Evolutionary conservation across 2,888 invertebrate species (phyloP), one percentile per base, ranked within the genome.

Genomic region (Luperina testacea): DNA sequence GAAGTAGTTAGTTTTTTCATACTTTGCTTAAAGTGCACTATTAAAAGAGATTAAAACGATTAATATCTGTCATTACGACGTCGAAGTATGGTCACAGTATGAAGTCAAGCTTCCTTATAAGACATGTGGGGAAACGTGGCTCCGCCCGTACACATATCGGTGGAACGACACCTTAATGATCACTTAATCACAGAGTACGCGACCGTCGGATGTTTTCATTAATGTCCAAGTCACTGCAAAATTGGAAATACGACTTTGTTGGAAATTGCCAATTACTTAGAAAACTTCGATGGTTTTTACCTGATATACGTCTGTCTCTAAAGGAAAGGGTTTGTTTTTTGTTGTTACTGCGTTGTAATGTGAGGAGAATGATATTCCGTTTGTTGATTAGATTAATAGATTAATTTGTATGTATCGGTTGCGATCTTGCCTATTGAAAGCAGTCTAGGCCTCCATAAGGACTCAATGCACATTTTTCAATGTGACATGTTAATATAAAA

Each of bases 101-200:
- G 70, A 71, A 84, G 78, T 81, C 93, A 92, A 93, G 91, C 89
- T 92, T 89, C 94, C 94, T 84, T 94, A 92, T 88, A 91, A 70
- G 91, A 88, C 83, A 82, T 83, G 90, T 84, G 81, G 87, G 84
- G 90, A 89, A 91, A 90, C 90, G 89, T 86, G 80, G 84, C 88
- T 89, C 87, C 90, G 80, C 82, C 85, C 89, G 90, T 89, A 77
- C 90, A 88, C 82, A 87, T 85, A 82, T 80, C 86, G 89, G 92
- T 91, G 91, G 92, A 94, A 93, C 91, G 88, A 93, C 92, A 92
- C 93, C 90, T 92, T 94, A 94, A 95, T 93, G 94, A 94, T 92
- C 93, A 90, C 94, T 94, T 94, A 94, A 95, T 95, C 93, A 94
- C 91, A 78, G 85, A 87, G 71, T 81, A 85, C 88, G 87, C 72